Evolutionary conservation across 2,797 vertebrate genomes (phyloP).

Genomic region (Garrulus glandarius): DNA sequence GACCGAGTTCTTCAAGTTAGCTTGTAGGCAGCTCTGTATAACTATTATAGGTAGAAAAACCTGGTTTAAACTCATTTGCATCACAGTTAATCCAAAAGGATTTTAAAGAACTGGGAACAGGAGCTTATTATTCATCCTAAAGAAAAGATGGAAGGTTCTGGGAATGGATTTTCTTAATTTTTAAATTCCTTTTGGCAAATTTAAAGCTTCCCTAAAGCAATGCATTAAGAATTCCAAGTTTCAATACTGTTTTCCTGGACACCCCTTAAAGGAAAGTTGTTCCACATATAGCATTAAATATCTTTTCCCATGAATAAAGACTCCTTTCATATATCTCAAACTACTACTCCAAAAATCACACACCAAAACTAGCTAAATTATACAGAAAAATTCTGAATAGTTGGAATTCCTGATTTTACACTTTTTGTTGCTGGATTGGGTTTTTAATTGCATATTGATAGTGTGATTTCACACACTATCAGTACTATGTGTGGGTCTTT

Average conservation of each 20-base stretch:
- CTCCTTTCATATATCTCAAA: background rate
- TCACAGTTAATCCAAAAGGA: background rate
- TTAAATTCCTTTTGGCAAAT: background rate
- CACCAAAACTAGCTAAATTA: background rate
- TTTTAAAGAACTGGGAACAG: background rate
- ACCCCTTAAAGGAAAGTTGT: background rate
- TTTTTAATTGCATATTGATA: background rate
- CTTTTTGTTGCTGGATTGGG: background rate
- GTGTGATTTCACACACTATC: background rate
- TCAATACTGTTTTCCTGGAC: background rate
- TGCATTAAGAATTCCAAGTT: background rate
- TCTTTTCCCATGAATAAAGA: background rate
- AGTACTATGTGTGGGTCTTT: background rate
- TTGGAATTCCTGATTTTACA: background rate
- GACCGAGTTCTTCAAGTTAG: background rate
- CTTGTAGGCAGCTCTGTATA: background rate
- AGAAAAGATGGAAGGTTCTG: background rate
- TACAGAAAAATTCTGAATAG: background rate
- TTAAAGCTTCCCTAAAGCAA: background rate
- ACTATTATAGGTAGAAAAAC: background rate
- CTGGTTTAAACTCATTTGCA: background rate
- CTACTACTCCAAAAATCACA: background rate
- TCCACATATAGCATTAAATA: background rate
- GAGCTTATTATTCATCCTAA: background rate
- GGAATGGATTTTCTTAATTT: background rate